Evolutionary conservation across 2,888 invertebrate genomes (phyloP).

Genomic region (Priocnemis perturbator): DNA sequence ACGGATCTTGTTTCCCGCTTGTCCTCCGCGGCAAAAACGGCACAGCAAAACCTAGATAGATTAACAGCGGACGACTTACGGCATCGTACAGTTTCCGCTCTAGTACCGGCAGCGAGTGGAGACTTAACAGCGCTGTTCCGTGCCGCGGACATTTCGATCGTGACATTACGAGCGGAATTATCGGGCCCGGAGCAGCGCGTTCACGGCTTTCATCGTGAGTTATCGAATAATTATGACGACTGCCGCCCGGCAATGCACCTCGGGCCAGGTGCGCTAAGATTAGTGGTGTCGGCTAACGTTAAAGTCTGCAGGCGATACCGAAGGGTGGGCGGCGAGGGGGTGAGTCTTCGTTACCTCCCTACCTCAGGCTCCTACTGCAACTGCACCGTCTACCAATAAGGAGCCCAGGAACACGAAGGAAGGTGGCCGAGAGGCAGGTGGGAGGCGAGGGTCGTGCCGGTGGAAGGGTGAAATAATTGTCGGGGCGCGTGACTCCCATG

Average conservation of each 20-base stretch:
- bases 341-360: slow-evolving; percentile 14
- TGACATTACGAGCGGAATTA: too few species aligned
- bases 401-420: slow-evolving; percentile 37
- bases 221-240: slow-evolving; percentile 60
- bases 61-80: too few species aligned
- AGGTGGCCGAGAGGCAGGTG: slow-evolving; percentile 12
- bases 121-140: slow-evolving; percentile 3
- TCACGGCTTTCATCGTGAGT: slow-evolving; percentile 26
- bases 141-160: slow-evolving; percentile 33
- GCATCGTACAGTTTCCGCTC: too few species aligned
- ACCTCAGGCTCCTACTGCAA: slow-evolving; percentile 34
- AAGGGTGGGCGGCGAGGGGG: slow-evolving; percentile 13
- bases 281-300: slow-evolving; percentile 53
- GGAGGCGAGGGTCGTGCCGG: slow-evolving; percentile 30
- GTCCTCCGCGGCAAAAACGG: background rate
- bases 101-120: too few species aligned
- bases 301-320: slow-evolving; percentile 33
- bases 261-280: slow-evolving; percentile 61
- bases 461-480: slow-evolving; percentile 71
- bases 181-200: too few species aligned
- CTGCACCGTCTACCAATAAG: slow-evolving; percentile 53
- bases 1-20: background rate
- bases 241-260: slow-evolving; percentile 48
- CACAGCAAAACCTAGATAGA: too few species aligned
- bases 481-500: slow-evolving; percentile 70